Base-by-base conservation (phyloP, 30 jellyfish, hydroid and myxozoan genomes). In the Pelagia noctiluca region DNA sequence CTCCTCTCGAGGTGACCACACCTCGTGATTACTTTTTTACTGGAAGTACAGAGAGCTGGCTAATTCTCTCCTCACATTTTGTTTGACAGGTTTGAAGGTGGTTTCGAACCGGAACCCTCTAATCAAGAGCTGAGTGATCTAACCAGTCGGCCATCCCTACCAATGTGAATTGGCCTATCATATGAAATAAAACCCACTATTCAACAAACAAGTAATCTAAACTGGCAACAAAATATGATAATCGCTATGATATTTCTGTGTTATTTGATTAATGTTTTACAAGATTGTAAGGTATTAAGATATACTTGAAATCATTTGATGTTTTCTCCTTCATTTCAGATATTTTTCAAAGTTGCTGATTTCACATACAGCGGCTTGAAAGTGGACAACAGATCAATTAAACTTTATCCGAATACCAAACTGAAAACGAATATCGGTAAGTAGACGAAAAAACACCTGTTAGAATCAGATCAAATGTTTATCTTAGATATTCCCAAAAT, bases 301-400 rank as follows among this genome's bases (percentile, higher is more conserved):
- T 32, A 2, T n/a, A 10, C 32, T 72, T 5, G 24, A 28, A 16
- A 13, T 12, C 42, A 18, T 79, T 32, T 24, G 19, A 21, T 62
- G 26, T 13, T 23, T 50, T 65, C 2, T 50, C 50, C 16, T 75
- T 32, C 26, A 26, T 34, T 75, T 29, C 32, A 89, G 97, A 22
- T 89, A 1, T 72, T 54, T 21, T 89, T 75, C 84, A 89, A 82
- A 61, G 83, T 65, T 25, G 80, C 50, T 21, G 95, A 89, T 52
- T 89, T 66, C 54, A 76, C 95, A 23, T 84, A 57, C 78, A 76
- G 90, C 46, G 93, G 96, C 2, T 31, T 90, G 38, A 78, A 53
- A 50, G 38, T 90, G 21, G 97, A 87, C 26, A 49, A 34, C 52
- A 71, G 92, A 71, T 90, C 97, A 42, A 50, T 90, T 19, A 83